Percentiles rank a stretch among this genome's conserved stretches.
phyloP scores from a whole-genome alignment of 2,888 invertebrate genomes.

The Plebejus melissa region DNA sequence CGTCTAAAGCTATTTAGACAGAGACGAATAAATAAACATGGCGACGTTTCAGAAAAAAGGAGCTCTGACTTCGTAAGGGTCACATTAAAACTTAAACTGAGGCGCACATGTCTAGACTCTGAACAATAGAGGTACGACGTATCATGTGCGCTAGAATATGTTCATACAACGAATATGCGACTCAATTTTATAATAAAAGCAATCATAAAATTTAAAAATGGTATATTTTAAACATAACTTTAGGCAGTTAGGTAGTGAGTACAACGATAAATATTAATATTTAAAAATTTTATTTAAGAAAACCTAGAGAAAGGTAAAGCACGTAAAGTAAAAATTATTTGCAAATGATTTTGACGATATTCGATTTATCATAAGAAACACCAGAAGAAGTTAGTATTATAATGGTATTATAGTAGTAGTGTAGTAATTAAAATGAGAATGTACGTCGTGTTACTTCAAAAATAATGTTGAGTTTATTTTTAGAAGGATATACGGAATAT shows the following conservation, averaged over 20 bases:
- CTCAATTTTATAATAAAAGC: neutral
- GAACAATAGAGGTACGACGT: constrained; percentile 4
- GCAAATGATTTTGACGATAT: too few species aligned
- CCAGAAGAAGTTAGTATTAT: too few species aligned
- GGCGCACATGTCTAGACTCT: neutral
- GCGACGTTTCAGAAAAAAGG: constrained; percentile 1
- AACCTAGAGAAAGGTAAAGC: too few species aligned
- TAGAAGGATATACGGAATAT: neutral
- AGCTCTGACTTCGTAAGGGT: constrained; percentile 16
- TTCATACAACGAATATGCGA: neutral
- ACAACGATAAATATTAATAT: too few species aligned
- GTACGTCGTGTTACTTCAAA: neutral
- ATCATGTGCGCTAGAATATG: neutral
- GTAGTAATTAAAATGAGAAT: neutral
- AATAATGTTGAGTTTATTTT: neutral
- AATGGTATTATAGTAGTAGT: too few species aligned
- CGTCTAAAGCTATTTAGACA: constrained; percentile 7
- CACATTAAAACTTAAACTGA: constrained; percentile 21
- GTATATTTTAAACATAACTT: too few species aligned
- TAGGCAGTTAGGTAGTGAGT: too few species aligned
- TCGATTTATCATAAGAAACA: too few species aligned
- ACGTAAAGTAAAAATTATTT: too few species aligned
- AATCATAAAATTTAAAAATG: too few species aligned
- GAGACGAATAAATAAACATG: constrained; percentile 16
- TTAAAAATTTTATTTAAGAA: too few species aligned